Evolutionary conservation across 2,113 vertebrate genomes (phyloP).

Genomic region (Rhombomys opimus): DNA sequence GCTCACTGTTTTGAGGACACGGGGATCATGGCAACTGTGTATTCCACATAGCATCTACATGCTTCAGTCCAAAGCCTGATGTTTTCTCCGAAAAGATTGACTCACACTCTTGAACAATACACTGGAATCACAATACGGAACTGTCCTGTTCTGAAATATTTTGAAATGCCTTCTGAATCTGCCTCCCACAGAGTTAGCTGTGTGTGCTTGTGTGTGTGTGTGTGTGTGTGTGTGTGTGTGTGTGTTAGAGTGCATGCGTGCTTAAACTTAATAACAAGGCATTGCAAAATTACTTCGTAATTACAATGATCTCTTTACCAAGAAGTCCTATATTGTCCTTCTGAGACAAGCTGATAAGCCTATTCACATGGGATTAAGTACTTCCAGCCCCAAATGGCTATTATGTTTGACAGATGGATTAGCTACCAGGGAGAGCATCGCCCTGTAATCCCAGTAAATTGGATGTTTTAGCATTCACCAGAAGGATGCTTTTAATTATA

Average conservation of each 20-base stretch:
- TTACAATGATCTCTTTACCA: conserved; percentile 81
- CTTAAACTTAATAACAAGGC: conserved; percentile 68
- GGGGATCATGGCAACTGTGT: fast-evolving
- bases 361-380: conserved; percentile 88
- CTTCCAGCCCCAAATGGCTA: conserved; percentile 85
- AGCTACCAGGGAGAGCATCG: conserved; percentile 82
- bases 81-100: neutral
- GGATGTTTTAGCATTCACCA: conserved; percentile 80
- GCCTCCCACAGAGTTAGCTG: neutral
- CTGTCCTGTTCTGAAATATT: fast-evolving
- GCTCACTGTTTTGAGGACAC: fast-evolving
- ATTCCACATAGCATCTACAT: fast-evolving
- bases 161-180: neutral
- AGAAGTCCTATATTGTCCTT: conserved; percentile 85
- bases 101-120: neutral
- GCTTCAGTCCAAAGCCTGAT: neutral
- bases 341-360: conserved; percentile 86
- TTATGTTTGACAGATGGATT: conserved; percentile 89
- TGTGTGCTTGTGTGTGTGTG: neutral
- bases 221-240: neutral
- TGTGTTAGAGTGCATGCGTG: too few species aligned
- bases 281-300: conserved; percentile 83
- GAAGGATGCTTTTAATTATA: conserved; percentile 79
- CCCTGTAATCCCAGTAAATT: conserved; percentile 82
- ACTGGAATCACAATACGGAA: neutral